phyloP scores from a whole-genome alignment of 2,888 invertebrate genomes.

The Drosophila borborema region DNA sequence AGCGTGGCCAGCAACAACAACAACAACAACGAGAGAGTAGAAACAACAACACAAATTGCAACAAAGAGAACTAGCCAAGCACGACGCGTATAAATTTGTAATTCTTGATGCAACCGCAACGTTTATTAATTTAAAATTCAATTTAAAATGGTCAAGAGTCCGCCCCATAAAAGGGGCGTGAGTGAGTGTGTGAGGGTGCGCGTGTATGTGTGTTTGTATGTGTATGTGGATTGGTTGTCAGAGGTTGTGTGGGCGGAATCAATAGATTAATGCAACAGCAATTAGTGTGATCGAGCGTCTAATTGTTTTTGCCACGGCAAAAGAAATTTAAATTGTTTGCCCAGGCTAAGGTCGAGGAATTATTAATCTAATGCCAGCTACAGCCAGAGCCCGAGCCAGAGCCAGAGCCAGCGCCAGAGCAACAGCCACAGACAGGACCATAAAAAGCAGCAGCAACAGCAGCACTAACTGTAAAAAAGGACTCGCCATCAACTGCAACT shows the following conservation, averaged over 20 bases:
- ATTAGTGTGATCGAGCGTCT: conserved; percentile 76
- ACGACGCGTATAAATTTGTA: conserved; percentile 80
- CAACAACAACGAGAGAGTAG: neutral
- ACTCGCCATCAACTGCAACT: conserved; percentile 17
- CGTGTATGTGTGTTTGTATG: conserved; percentile 9
- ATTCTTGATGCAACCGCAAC: conserved; percentile 79
- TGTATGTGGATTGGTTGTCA: conserved; percentile 13
- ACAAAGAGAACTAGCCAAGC: conserved; percentile 43
- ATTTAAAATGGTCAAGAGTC: conserved; percentile 77
- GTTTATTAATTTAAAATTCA: conserved; percentile 84
- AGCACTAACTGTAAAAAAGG: neutral
- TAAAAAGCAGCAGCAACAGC: conserved; percentile 4
- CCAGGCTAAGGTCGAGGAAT: conserved; percentile 44
- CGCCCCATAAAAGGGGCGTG: conserved; percentile 22
- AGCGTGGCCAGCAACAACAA: conserved; percentile 32
- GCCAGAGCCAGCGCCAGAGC: conserved; percentile 15
- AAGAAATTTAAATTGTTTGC: conserved; percentile 63
- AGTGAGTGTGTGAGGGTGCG: conserved; percentile 4
- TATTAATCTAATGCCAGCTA: conserved; percentile 60
- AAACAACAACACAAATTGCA: conserved; percentile 19
- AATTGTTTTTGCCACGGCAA: conserved; percentile 75
- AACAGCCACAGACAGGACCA: conserved; percentile 19
- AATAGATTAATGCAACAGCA: conserved; percentile 77
- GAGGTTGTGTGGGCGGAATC: conserved; percentile 44
- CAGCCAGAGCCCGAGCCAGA: conserved; percentile 14